Base-by-base conservation (phyloP, 1,140 invertebrate genomes). In the Hestina assimilis region DNA sequence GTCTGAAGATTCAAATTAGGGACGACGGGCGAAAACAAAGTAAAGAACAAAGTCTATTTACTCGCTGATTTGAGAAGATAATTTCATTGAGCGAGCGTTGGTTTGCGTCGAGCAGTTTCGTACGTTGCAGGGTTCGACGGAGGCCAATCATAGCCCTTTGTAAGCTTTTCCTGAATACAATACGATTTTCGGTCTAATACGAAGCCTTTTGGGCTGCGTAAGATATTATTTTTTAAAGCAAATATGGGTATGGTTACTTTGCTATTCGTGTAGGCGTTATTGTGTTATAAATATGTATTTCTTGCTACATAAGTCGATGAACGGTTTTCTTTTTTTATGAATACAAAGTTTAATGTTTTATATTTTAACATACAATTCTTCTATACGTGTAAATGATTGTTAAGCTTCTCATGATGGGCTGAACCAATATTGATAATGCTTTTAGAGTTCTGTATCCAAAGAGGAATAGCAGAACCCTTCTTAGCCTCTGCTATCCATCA, bases 111-210 rank as follows among this genome's bases (percentile, higher is more conserved):
- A 58, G 56, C 47, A 57, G 50, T 58, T 63, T 47, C 19, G 20
- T 53, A 57, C 55, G 41, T 48, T 17, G 21, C 24, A 35, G 26
- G 43, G 6, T 43, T 35, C 12, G 29, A 57, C 43, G 21, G 60
- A 48, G 12, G 29, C 28, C 43, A 53, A 57, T 58, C 26, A 63
- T 28, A 38, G 48, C 19, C 45, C 48, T 53, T 57, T 58, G 43
- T 63, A 48, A 53, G 47, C 35, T 53, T 58, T 63, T 50, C 43
- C 47, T 21, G 53, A 46, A 56, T 62, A 55, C 52, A 51, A 61
- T 61, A 55, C 43, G 43, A 55, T 61, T 61, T 54, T 31, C 23
- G 29, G 15, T 58, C 24, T 47, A 38, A 50, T 24, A 31, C 23
- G 33, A 58, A 57, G 31, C 35, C 31, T 43, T 57, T 58, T 58